Evolutionary conservation across 1,140 invertebrate genomes (phyloP).

Genomic region (Stenopsyche tienmushanensis): DNA sequence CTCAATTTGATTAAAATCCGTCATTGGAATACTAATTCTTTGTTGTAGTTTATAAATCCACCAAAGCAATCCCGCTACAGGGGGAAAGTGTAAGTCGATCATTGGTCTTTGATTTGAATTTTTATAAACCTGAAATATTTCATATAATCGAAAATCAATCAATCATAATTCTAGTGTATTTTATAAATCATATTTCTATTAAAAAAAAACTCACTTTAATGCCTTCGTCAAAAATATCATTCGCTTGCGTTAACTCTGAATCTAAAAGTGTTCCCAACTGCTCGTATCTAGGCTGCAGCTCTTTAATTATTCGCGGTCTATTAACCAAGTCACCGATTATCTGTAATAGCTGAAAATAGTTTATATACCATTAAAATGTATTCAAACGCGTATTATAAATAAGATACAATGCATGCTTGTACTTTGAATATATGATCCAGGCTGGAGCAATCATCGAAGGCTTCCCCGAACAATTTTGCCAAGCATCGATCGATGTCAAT

Average conservation of each 20-base stretch:
- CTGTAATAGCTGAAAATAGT: constrained; percentile 31
- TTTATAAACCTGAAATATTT: constrained; percentile 24
- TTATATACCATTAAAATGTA: not conserved
- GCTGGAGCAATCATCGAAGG: constrained; percentile 75
- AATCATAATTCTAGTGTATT: not conserved
- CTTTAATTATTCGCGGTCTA: constrained; percentile 68
- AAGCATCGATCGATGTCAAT: constrained; percentile 72
- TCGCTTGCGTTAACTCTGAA: constrained; percentile 63
- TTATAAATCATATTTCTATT: not conserved
- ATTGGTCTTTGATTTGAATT: constrained; percentile 50
- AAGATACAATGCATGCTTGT: not conserved
- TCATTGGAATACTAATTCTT: constrained; percentile 62
- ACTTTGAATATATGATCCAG: constrained; percentile 63
- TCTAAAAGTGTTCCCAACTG: constrained; percentile 57
- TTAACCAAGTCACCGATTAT: constrained; percentile 64
- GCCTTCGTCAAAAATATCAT: constrained; percentile 59
- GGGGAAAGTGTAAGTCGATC: constrained; percentile 70
- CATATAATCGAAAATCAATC: constrained; percentile 3
- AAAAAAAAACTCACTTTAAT: constrained; percentile 46
- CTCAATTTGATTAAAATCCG: constrained; percentile 58
- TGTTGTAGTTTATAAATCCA: constrained; percentile 69
- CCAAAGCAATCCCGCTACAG: constrained; percentile 69
- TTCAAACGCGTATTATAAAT: too few relatives aligned
- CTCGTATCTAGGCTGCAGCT: constrained; percentile 49
- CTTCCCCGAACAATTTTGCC: constrained; percentile 72